A percentile compares a stretch with the other conserved stretches of the same genome.
Conservation (phyloP, 2,888 invertebrate species). For the Oscheius sp. region DNA sequence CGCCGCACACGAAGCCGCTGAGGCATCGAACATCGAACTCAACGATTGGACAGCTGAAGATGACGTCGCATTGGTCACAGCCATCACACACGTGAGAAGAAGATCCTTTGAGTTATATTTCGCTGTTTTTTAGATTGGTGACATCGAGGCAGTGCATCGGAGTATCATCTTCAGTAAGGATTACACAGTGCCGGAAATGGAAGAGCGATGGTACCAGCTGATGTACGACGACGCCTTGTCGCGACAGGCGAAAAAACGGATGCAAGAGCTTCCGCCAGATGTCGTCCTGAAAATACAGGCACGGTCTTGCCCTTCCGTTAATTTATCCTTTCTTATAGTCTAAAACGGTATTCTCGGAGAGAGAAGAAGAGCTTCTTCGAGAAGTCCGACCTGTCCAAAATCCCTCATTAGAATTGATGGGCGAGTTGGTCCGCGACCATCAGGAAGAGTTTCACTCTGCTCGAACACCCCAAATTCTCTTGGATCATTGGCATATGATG, state of each 20-base stretch:
- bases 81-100: conserved; percentile 84
- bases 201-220: conserved; percentile 94
- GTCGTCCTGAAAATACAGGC: conserved; percentile 45
- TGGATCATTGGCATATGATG: conserved; percentile 84
- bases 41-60: conserved; percentile 97
- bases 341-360: conserved; percentile 87
- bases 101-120: background rate
- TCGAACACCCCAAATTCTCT: conserved; percentile 83
- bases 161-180: conserved; percentile 95
- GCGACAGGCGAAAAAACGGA: conserved; percentile 60
- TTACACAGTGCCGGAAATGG: conserved; percentile 91
- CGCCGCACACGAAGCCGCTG: conserved; percentile 42
- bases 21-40: conserved; percentile 70
- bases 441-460: conserved; percentile 87
- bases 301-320: background rate
- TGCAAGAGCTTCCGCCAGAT: conserved; percentile 46
- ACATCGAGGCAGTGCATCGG: conserved; percentile 82
- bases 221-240: conserved; percentile 94
- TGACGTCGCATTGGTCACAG: conserved; percentile 91
- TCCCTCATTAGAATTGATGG: conserved; percentile 81
- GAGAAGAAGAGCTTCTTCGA: conserved; percentile 88
- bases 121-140: conserved; percentile 77
- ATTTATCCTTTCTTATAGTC: conserved; percentile 79
- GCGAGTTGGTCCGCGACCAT: conserved; percentile 82
- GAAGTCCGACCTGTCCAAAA: conserved; percentile 78